Evolutionary conservation across 2,113 vertebrate genomes (phyloP).

Genomic region (Hyperopisus bebe): DNA sequence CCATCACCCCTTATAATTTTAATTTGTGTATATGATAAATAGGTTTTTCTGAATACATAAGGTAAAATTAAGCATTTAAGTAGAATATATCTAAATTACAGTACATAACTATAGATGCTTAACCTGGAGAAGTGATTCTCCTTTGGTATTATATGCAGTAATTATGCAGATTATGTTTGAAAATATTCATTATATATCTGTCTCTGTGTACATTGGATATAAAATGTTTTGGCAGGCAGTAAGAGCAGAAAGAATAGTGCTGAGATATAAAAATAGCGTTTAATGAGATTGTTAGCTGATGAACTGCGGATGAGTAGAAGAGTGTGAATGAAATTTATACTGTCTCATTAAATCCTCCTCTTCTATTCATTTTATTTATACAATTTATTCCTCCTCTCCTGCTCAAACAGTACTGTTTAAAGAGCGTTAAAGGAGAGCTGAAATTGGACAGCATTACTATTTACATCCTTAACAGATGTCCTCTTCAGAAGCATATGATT

Average conservation of each 20-base stretch:
- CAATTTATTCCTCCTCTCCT: not conserved
- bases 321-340: not conserved
- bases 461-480: not conserved
- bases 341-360: not conserved
- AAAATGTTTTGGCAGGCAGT: not conserved
- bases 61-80: not conserved
- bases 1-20: not conserved
- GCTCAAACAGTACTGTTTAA: not conserved
- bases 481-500: not conserved
- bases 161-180: not conserved
- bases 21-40: not conserved
- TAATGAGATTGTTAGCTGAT: not conserved
- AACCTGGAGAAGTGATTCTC: not conserved
- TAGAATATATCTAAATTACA: not conserved
- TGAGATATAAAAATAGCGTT: not conserved
- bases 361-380: not conserved
- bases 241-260: not conserved
- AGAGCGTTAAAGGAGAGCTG: not conserved
- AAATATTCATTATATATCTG: not conserved
- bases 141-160: not conserved
- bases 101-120: not conserved
- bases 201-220: conserved; percentile 4
- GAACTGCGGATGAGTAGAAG: not conserved
- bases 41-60: not conserved
- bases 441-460: not conserved